A percentile compares a stretch with the other conserved stretches of the same genome.
phyloP scores from a whole-genome alignment of 37 sponge, comb jelly and placozoan species.

The Petrosia ficiformis region DNA sequence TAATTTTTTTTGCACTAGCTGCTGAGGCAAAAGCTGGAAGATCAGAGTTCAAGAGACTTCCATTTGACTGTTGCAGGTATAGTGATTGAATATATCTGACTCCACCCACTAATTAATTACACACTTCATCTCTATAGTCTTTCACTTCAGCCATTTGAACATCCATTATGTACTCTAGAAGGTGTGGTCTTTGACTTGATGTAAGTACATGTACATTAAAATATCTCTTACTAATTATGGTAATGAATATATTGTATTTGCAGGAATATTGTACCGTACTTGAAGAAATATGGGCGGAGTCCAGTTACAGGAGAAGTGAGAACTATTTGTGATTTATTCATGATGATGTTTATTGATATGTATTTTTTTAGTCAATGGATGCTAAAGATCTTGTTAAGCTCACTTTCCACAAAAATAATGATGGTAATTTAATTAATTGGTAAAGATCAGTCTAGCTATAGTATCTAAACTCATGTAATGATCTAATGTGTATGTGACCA shows the following conservation, averaged over 20 bases:
- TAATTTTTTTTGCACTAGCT: background rate
- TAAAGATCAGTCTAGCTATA: too few species aligned
- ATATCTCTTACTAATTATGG: background rate
- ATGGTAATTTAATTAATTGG: conserved; percentile 28
- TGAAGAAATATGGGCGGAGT: conserved; percentile 80
- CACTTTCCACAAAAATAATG: conserved; percentile 90
- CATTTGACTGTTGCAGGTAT: conserved; percentile 90
- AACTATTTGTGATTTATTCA: background rate
- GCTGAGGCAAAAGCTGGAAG: background rate
- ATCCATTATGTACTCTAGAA: conserved; percentile 86
- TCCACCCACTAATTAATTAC: background rate
- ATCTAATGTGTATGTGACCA: too few species aligned
- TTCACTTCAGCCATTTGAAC: conserved; percentile 92
- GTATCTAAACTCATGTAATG: too few species aligned
- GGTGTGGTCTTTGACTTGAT: conserved; percentile 88
- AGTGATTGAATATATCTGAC: background rate
- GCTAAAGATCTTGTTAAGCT: conserved; percentile 81
- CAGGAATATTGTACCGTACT: conserved; percentile 83
- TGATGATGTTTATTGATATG: background rate
- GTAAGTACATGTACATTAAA: conserved; percentile 39
- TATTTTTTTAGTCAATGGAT: conserved; percentile 61
- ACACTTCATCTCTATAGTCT: conserved; percentile 31
- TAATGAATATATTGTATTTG: background rate
- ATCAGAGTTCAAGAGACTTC: conserved; percentile 72
- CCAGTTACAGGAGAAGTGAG: conserved; percentile 90